Evolutionary conservation across 1,140 invertebrate genomes (phyloP), one percentile per base, ranked within the genome.

Genomic region (Polyergus mexicanus): DNA sequence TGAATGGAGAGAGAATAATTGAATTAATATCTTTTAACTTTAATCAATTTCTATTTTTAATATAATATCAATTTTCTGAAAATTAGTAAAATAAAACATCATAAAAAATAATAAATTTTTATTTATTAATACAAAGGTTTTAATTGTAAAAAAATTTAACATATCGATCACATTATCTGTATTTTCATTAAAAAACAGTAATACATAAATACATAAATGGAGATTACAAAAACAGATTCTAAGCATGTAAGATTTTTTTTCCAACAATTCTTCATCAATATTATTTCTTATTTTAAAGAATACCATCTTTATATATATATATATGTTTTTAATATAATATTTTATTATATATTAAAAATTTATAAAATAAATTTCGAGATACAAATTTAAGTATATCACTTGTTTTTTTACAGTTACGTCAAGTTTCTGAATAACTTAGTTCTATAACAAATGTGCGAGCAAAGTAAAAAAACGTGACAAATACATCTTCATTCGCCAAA

Each of bases 1-100:
- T 94, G 84, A 19, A 51, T 51, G 16, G 1, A 51, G 47, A 19
- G 16, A 51, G 13, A 93, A 92, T 69, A 74, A 80, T 51, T 66
- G 56, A 71, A 74, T 84, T 65, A 63, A 65, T 28, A 38, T 60
- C 0, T 25, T 56, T 63, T 76, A 65, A 38, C 0, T 62, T n/a
- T 51, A 74, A 51, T 63, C 3, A 41, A 35, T 75, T 7, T 35
- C 11, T 41, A 44, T 63, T 56, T 66, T 8, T 3, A 41, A 13
- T 74, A 63, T 19, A 44, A 63, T n/a, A 11, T 28, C 7, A 54
- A n/a, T 68, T 63, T 62, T 0, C 4, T 13, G 2, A 3, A 6
- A 22, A 60, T 41, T 41, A 60, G 25, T 41, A 60, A 62, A 44
- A 47, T 11, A 16, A 4, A 51, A n/a, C 51, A 63, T 28, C 11